Evolutionary conservation across 2,113 vertebrate species (phyloP), one percentile per base, ranked within the genome.

Genomic region (Lagenorhynchus albirostris): DNA sequence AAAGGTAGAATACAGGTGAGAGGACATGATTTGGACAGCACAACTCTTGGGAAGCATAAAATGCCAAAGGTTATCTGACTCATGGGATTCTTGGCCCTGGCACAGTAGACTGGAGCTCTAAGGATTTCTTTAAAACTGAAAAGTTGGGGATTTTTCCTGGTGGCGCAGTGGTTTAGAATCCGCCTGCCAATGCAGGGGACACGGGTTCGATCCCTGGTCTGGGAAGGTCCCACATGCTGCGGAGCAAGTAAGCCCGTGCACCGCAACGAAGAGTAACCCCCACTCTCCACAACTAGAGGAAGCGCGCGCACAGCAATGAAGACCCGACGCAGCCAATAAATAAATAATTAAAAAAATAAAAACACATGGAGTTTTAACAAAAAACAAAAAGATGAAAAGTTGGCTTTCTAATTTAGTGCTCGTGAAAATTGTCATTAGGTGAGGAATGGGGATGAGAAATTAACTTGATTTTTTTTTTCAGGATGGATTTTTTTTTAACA

Each of bases 401-500:
- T 80, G 50, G 21, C 38, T 86, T 85, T 93, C 77, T 90, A 50
- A 38, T 87, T 77, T 60, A 47, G 38, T 73, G 31, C 36, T 91
- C n/a, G 13, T 55, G 38, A 93, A 96, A 50, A 55, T 62, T 55
- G 63, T 79, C 95, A 90, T 68, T 79, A 73, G 58, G 2, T 91
- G 50, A 82, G 21, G 58, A 71, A 68, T 90, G 18, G 4, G 1
- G 83, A 65, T 83, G 12, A 83, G 25, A 96, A 91, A 44, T 84
- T 87, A 86, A 92, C 3, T 41, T 85, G 84, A 80, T 83, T 20
- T 70, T 70, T 20, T 87, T 94, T 93, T 96, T 81, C 53, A 93
- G 23, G 14, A 50, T 87, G 14, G 4, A 76, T 44, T 93, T 84
- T 92, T 90, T 92, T 90, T 55, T 20, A 31, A 25, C 70, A 25